Base-by-base conservation (phyloP, 2,113 vertebrate genomes). In the Fulmarus glacialis region DNA sequence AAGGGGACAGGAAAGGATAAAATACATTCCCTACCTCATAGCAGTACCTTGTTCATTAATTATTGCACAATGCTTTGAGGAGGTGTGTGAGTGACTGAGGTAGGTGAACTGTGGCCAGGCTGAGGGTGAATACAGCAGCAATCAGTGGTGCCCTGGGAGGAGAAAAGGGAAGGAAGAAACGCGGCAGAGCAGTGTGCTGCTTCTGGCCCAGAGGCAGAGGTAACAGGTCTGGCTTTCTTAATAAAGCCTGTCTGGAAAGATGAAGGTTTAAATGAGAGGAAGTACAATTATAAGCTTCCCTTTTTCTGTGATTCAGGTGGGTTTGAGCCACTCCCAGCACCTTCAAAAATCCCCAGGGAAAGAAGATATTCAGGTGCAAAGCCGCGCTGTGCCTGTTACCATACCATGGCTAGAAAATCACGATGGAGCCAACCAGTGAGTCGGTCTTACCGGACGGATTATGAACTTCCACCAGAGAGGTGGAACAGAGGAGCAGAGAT, bases 131-230 rank as follows among this genome's bases (percentile, higher is more conserved):
- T 30, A 26, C 15, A 30, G 42, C 1, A 3, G 16, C 20, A 64
- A 30, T 19, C 16, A 40, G 30, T 24, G 27, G 43, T 53, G 5
- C 34, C 7, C 5, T 0, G 0, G n/a, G 29, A 79, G 20, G 6
- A 50, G 64, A 38, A 75, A 72, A 26, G 22, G 36, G 36, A 75
- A 77, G 32, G 26, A 79, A 84, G 36, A 47, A 80, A 56, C 1
- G 2, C 1, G 3, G 29, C 38, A 72, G 20, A 95, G 38, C 20
- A 22, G 3, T 4, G 29, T 59, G 43, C 43, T 91, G 11, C 29
- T 68, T 40, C 71, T 72, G 40, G 29, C 30, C 30, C 63, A 19
- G 67, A 22, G 32, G 45, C 3, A 1, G 12, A 10, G 8, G 15
- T 34, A 72, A 40, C 36, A 52, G 36, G 7, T 59, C 60, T 88